Evolutionary conservation across 2,797 vertebrate genomes (phyloP), one percentile per base, ranked within the genome.

Genomic region (Xyrichtys novacula): DNA sequence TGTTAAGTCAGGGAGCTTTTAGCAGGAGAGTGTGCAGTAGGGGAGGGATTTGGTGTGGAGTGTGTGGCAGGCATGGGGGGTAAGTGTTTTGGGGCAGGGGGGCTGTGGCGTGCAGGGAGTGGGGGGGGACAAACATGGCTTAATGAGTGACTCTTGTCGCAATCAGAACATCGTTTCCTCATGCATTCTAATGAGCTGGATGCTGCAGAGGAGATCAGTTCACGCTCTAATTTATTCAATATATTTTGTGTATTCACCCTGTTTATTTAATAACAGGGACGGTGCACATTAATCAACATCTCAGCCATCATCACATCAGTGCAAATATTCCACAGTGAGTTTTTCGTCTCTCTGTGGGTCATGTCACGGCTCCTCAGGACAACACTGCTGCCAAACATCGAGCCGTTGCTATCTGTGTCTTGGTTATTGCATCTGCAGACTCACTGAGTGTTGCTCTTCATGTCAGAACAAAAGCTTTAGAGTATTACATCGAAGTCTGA

Each of bases 61-160:
- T 83, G 82, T 78, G 78, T 81, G 70, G 82, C 65, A 73, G 85
- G 80, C 70, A 71, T 75, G 64, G 78, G 86, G 86, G 85, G 62
- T 79, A 88, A 90, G 89, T 88, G 88, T 88, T 90, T 89, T 75
- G 83, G 86, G 85, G 71, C 52, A 48, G 52, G 49, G 49, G 52
- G 39, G 56, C 53, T 62, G 49, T 28, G 4, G 66, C 2, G 58
- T 71, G 71, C 55, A 59, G 85, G 82, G 85, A 84, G 77, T 47
- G 84, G 85, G 77, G 67, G 84, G 85, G 80, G 83, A 81, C 88
- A 91, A 90, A 91, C 88, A 85, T 84, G 85, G 85, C 86, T 91
- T 90, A 92, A 91, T 91, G 89, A 92, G 89, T 91, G 88, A 91
- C 90, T 91, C 90, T 92, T 88, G 85, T 90, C 44, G 88, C 89